phyloP scores from a whole-genome alignment of 1,140 invertebrate genomes.

The Paraescarpia echinospica region DNA sequence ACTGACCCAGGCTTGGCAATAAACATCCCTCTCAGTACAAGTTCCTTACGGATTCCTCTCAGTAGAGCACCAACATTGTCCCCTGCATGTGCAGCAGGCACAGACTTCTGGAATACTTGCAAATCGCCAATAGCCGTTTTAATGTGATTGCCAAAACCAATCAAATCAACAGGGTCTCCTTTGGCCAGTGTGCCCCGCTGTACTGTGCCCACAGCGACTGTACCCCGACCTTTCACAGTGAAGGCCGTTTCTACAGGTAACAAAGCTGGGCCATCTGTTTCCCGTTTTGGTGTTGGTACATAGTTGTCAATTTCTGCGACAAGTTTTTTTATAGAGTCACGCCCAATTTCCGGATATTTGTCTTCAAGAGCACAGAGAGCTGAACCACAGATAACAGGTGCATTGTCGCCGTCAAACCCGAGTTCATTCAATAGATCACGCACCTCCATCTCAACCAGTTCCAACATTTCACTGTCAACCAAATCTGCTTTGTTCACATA shows the following conservation, averaged over 20 bases:
- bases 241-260: conserved; percentile 91
- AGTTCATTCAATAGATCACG: conserved; percentile 81
- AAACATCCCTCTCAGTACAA: conserved; percentile 90
- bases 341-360: conserved; percentile 81
- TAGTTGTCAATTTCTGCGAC: conserved; percentile 82
- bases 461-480: conserved; percentile 88
- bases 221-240: conserved; percentile 90
- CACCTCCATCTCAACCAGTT: conserved; percentile 96
- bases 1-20: conserved; percentile 71
- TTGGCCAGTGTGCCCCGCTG: conserved; percentile 88
- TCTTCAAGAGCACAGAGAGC: conserved; percentile 82
- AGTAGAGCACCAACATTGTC: conserved; percentile 94
- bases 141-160: conserved; percentile 82
- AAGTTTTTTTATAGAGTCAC: conserved; percentile 78
- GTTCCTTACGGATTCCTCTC: conserved; percentile 86
- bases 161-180: conserved; percentile 85
- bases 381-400: conserved; percentile 82
- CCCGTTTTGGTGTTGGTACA: conserved; percentile 86
- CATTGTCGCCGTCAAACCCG: conserved; percentile 77
- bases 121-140: conserved; percentile 84
- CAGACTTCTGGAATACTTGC: conserved; percentile 94
- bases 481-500: conserved; percentile 95
- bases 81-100: conserved; percentile 92
- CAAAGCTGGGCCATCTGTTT: conserved; percentile 91
- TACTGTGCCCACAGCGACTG: conserved; percentile 90